Evolutionary conservation across 2,888 invertebrate genomes (phyloP).

Genomic region (Apodemia duryi): DNA sequence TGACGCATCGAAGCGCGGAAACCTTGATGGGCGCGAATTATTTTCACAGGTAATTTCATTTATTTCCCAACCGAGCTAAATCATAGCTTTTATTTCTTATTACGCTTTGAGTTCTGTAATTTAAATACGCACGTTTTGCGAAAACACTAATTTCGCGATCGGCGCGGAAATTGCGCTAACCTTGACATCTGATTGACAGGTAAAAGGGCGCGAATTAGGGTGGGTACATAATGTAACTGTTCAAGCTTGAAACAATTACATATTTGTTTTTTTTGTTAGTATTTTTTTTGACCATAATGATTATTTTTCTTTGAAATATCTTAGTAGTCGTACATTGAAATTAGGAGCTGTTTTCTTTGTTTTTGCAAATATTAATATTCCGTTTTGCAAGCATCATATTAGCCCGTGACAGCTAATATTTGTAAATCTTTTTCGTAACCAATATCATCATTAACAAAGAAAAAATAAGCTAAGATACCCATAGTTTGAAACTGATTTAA

Average conservation of each 20-base stretch:
- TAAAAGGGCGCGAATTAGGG: conserved; percentile 73
- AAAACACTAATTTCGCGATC: conserved; percentile 50
- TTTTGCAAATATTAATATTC: not conserved
- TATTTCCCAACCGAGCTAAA: conserved; percentile 46
- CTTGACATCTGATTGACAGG: conserved; percentile 71
- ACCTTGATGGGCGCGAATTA: conserved; percentile 45
- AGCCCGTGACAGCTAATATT: not conserved
- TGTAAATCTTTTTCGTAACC: not conserved
- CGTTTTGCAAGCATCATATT: not conserved
- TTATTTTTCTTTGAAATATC: not conserved
- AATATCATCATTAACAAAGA: not conserved
- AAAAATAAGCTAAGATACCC: not conserved
- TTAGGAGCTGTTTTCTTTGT: not conserved
- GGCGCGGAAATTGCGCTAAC: conserved; percentile 41
- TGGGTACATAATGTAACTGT: conserved; percentile 11
- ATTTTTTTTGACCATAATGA: not conserved
- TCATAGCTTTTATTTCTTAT: conserved; percentile 53
- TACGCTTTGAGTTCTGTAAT: conserved; percentile 47
- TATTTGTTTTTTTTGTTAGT: not conserved
- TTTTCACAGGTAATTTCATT: conserved; percentile 47
- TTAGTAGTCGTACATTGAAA: not conserved
- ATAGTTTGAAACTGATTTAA: not conserved
- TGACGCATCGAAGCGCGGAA: conserved; percentile 60
- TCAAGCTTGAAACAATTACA: conserved; percentile 25
- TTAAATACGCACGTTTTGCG: conserved; percentile 49